phyloP scores from a whole-genome alignment of 2,888 invertebrate genomes.

The Drosophila prostipennis region DNA sequence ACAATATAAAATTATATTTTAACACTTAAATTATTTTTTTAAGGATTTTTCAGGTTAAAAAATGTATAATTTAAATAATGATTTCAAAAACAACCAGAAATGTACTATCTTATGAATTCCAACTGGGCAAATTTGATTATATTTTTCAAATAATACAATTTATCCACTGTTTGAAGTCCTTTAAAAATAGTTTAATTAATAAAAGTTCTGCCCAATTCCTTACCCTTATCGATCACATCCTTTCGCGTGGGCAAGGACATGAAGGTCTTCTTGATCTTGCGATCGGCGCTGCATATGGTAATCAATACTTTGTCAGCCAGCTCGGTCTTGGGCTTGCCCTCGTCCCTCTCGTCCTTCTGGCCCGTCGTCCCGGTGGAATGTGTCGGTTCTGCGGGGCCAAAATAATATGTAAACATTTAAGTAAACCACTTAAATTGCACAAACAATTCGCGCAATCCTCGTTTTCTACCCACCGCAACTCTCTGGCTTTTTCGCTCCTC shows the following conservation, averaged over 20 bases:
- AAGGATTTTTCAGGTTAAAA: too few relatives aligned
- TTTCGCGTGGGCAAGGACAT: slow-evolving; percentile 73
- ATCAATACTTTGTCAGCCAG: slow-evolving; percentile 68
- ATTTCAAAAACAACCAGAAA: too few relatives aligned
- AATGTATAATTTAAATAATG: too few relatives aligned
- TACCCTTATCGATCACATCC: slow-evolving; percentile 70
- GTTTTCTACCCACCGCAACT: slow-evolving; percentile 32
- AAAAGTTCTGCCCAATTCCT: background rate
- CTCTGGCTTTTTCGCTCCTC: slow-evolving; percentile 69
- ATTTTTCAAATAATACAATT: background rate
- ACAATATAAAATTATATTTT: too few relatives aligned
- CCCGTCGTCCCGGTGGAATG: slow-evolving; percentile 28
- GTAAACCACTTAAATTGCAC: background rate
- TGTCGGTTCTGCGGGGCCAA: slow-evolving; percentile 18
- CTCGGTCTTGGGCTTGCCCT: slow-evolving; percentile 61
- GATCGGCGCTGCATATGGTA: slow-evolving; percentile 74
- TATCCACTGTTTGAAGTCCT: background rate
- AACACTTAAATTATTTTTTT: too few relatives aligned
- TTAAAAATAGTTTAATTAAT: background rate
- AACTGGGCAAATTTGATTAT: background rate
- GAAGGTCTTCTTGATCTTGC: slow-evolving; percentile 71
- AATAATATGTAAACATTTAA: background rate
- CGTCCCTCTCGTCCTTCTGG: slow-evolving; percentile 41
- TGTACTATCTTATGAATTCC: background rate
- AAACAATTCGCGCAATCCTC: slow-evolving; percentile 3